Conservation (phyloP, 23 tunicate species). For the Trididemnum clinides region DNA sequence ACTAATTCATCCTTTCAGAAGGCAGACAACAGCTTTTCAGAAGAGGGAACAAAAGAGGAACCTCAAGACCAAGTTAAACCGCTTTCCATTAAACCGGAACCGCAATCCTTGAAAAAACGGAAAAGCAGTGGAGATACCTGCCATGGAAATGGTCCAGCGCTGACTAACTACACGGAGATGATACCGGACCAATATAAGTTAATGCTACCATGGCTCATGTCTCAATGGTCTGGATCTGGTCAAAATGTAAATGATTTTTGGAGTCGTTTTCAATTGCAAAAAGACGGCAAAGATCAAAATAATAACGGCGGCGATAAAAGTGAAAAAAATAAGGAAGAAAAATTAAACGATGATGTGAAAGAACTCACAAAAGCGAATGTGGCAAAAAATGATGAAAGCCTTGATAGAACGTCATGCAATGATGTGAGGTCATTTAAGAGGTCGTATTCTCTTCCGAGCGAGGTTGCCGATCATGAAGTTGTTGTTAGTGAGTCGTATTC, state of each 20-base stretch:
- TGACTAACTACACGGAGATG: not conserved
- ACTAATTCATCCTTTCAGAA: constrained; percentile 1
- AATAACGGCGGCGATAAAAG: not conserved
- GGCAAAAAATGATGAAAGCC: not conserved
- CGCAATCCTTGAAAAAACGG: not conserved
- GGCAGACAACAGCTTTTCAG: not conserved
- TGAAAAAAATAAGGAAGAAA: not conserved
- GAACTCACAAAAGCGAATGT: no score
- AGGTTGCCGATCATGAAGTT: not conserved
- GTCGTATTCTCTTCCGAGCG: constrained; percentile 43
- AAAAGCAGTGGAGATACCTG: not conserved
- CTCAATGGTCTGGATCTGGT: constrained; percentile 19
- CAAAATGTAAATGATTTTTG: not conserved
- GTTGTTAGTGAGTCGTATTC: constrained; percentile 33
- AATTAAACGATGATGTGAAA: not conserved
- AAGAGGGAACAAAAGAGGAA: not conserved
- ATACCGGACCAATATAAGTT: constrained; percentile 33
- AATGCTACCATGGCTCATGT: constrained; percentile 40
- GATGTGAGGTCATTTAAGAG: not conserved
- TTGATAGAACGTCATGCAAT: not conserved
- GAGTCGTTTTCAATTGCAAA: not conserved
- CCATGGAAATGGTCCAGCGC: not conserved
- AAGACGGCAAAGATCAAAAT: not conserved
- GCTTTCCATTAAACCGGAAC: not conserved
- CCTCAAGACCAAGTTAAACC: not conserved